These are phyloP conservation scores for Napeogenes sylphis DNA, from an alignment of 2,888 invertebrate genomes.

Conservation along the genomic window DNA sequence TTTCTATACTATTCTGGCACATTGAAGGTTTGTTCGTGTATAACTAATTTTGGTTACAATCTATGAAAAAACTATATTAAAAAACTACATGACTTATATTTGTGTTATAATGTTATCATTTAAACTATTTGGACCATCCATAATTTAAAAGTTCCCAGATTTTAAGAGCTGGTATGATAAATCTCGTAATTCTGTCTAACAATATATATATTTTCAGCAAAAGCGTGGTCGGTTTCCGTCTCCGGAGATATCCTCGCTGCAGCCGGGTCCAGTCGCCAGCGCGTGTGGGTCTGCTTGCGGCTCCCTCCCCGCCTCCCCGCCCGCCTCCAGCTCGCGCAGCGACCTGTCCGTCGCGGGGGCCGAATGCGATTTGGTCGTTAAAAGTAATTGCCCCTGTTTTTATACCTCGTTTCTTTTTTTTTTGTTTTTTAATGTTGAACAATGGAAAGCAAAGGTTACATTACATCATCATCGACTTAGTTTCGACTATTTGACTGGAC, in stretches of 20 bases:
- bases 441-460: no score
- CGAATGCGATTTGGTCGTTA: constrained; percentile 89
- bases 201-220: constrained; percentile 24
- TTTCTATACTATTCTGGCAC: no score
- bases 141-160: no score
- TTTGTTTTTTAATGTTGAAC: no score
- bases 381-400: constrained; percentile 41
- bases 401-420: not conserved
- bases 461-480: no score
- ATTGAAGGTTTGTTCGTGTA: no score
- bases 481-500: no score
- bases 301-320: constrained; percentile 29
- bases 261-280: constrained; percentile 71
- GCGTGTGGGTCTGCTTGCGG: constrained; percentile 45
- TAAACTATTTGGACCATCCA: no score
- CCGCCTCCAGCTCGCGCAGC: constrained; percentile 9
- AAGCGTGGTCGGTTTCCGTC: constrained; percentile 69
- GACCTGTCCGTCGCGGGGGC: constrained; percentile 81
- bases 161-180: not conserved
- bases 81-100: no score
- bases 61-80: no score
- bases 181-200: not conserved
- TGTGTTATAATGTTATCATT: no score
- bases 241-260: constrained; percentile 39
- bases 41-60: no score